Conservation (phyloP, 2,797 vertebrate species). For the Anabacerthia variegaticeps region DNA sequence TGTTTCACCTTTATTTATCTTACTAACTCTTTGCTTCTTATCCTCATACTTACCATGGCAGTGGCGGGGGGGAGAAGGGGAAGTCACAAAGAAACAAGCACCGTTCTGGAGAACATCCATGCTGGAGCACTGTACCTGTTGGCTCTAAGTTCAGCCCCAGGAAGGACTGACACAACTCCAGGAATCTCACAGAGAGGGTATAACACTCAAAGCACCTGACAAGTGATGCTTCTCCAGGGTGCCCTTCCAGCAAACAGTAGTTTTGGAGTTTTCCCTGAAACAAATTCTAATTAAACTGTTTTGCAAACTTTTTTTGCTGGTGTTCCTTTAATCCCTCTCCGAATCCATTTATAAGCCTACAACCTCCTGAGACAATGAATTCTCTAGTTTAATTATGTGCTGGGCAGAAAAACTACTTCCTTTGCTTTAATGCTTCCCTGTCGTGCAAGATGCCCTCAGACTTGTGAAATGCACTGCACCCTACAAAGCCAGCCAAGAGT, state of each 20-base stretch:
- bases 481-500: not conserved
- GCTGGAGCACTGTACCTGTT: rapidly evolving
- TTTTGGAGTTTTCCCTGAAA: not conserved
- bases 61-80: not conserved
- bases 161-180: not conserved
- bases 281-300: not conserved
- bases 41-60: not conserved
- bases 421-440: not conserved
- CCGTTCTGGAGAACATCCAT: not conserved
- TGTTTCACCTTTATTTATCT: not conserved
- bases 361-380: not conserved
- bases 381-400: not conserved
- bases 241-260: not conserved
- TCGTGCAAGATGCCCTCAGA: not conserved
- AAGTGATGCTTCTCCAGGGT: not conserved
- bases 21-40: not conserved
- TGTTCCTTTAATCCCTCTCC: not conserved
- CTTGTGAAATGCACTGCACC: not conserved
- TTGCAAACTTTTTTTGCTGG: not conserved
- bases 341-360: not conserved
- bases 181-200: rapidly evolving
- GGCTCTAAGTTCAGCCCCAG: not conserved
- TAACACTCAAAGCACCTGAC: not conserved
- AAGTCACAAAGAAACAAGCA: not conserved
- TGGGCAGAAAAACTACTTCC: not conserved